These are phyloP conservation scores for Sebastes hopkinsi DNA, from an alignment of 2,797 vertebrate species.

Conservation along the genomic window DNA sequence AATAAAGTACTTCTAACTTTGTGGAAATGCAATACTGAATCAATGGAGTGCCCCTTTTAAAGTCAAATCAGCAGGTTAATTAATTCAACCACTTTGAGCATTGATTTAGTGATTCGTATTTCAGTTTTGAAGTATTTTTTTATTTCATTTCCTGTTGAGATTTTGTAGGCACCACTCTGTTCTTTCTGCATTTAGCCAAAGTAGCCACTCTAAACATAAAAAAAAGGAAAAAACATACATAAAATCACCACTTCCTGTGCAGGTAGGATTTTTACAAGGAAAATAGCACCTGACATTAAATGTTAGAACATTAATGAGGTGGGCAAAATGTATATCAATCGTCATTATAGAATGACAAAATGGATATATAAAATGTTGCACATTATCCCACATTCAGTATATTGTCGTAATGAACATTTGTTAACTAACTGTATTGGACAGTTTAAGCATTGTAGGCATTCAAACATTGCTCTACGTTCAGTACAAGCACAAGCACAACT, in stretches of 20 bases:
- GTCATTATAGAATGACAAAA: neutral
- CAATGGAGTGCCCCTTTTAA: neutral
- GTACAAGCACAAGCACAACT: neutral
- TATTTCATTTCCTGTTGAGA: neutral
- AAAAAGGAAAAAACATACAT: neutral
- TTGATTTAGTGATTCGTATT: neutral
- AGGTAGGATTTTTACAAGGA: neutral
- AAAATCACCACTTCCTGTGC: neutral
- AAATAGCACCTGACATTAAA: neutral
- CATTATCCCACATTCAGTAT: neutral
- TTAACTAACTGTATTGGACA: neutral
- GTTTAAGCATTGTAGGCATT: too few species aligned
- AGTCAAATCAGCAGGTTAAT: neutral
- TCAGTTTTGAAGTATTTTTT: neutral
- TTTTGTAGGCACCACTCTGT: neutral
- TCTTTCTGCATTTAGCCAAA: neutral
- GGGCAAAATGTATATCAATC: neutral
- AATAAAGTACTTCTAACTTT: neutral
- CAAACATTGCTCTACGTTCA: neutral
- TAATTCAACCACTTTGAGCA: neutral
- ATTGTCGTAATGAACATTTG: neutral
- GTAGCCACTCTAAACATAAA: neutral
- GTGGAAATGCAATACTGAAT: neutral
- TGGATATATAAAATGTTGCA: neutral
- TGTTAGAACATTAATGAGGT: neutral